Base-by-base conservation (phyloP, 2,888 invertebrate genomes). In the Lingula anatina region DNA sequence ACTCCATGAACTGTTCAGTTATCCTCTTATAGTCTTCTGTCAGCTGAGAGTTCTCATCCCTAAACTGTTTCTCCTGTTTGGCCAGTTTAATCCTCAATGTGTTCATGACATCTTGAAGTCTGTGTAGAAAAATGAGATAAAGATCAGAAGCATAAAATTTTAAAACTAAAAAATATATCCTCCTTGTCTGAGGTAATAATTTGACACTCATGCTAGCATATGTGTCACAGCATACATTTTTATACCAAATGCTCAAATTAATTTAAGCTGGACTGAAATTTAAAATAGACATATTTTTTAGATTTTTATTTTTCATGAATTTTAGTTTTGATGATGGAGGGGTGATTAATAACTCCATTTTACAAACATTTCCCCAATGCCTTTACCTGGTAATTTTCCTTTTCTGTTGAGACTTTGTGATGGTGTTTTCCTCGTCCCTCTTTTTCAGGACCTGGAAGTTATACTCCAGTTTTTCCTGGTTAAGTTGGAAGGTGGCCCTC, bases 381-480 rank as follows among this genome's bases (percentile, higher is more conserved):
- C 1, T 41, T 40, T 47, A 73, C 72, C 71, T 62, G 4, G 76
- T 77, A 31, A 77, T 75, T 56, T 75, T 77, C 18, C 76, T 52
- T 54, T 77, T 77, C 59, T 77, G 77, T 48, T 75, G 73, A n/a
- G 76, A 74, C 49, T 76, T 76, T 4, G 74, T 77, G 45, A 76
- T 70, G 9, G 70, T 70, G 56, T 78, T 78, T 53, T 94, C 93
- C 59, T 90, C 90, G 73, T 92, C 91, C 2, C 91, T 82, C 67
- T 87, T 88, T 76, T 88, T 89, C 41, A 94, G 75, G 26, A 73
- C 75, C 68, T 89, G 88, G 71, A 89, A 91, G 71, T 90, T 93
- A 70, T 93, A 94, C 63, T 91, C 89, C 46, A 94, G 81, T 75
- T 93, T 93, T 72, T 93, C 92, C 12, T 86, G 85, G 70, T 93